These are phyloP conservation scores for Oryzias dopingdopingensis DNA, from an alignment of 2,797 vertebrate species.

Conservation along the genomic window DNA sequence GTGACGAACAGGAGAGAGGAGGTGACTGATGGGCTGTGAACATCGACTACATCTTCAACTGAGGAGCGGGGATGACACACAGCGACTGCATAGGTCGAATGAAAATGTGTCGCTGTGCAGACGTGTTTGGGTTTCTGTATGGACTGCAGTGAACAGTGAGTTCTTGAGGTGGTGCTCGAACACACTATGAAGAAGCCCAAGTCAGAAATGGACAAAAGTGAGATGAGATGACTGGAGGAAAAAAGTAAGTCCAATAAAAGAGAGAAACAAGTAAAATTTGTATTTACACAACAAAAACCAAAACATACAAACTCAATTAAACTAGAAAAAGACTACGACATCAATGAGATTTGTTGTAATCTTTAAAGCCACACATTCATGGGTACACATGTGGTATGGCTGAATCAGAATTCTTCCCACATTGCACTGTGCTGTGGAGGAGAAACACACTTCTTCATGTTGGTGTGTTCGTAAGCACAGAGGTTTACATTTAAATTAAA, in stretches of 20 bases:
- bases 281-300: constrained; percentile 47
- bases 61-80: not conserved
- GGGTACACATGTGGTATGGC: too few relatives aligned
- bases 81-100: constrained; percentile 10
- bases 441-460: too few relatives aligned
- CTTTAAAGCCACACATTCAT: too few relatives aligned
- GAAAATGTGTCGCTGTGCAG: constrained; percentile 13
- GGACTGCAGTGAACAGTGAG: constrained; percentile 24
- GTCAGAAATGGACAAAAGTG: constrained; percentile 61
- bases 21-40: constrained; percentile 55
- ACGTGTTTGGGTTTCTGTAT: constrained; percentile 23
- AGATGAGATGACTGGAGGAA: constrained; percentile 48
- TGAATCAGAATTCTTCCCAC: too few relatives aligned
- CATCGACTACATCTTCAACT: constrained; percentile 47
- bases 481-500: too few relatives aligned
- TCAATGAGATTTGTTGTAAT: too few relatives aligned
- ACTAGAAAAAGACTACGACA: too few relatives aligned
- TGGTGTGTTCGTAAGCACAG: too few relatives aligned
- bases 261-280: constrained; percentile 58
- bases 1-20: constrained; percentile 43
- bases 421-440: too few relatives aligned
- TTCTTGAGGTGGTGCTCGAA: constrained; percentile 38
- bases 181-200: constrained; percentile 39
- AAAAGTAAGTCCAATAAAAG: constrained; percentile 34
- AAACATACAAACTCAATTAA: constrained; percentile 9